Evolutionary conservation across 35 echinoderm and acorn worm species (phyloP).

Genomic region (Nesometra sesokonis): DNA sequence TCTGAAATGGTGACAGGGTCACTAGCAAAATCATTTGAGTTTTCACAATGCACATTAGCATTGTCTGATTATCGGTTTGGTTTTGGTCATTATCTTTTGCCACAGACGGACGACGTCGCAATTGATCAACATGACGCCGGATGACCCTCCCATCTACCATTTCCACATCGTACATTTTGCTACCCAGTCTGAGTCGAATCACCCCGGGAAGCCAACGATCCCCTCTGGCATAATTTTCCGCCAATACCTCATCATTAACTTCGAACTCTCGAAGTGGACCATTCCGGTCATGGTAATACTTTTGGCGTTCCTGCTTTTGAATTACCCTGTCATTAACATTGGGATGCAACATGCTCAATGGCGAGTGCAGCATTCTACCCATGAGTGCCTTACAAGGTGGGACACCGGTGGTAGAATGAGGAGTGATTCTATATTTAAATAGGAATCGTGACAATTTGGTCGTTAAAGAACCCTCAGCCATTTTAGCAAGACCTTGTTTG

Average conservation of each 20-base stretch:
- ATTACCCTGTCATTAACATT: background rate
- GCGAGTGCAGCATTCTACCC: background rate
- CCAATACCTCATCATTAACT: slow-evolving; percentile 12
- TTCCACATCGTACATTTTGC: background rate
- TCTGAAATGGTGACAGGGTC: background rate
- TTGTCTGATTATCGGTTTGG: background rate
- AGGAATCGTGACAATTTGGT: slow-evolving; percentile 54
- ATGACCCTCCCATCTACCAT: slow-evolving; percentile 9
- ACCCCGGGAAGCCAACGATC: slow-evolving; percentile 9
- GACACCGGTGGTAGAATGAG: slow-evolving; percentile 38
- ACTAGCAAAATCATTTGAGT: background rate
- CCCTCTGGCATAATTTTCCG: slow-evolving; percentile 18
- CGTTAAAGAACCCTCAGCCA: slow-evolving; percentile 24
- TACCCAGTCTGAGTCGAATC: background rate
- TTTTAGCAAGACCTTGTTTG: slow-evolving; percentile 16
- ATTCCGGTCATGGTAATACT: slow-evolving; percentile 21
- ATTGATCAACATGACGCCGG: slow-evolving; percentile 16
- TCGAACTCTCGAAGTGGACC: background rate
- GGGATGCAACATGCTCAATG: slow-evolving; percentile 23
- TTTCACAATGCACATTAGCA: background rate
- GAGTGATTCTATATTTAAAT: slow-evolving; percentile 42
- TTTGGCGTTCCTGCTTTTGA: slow-evolving; percentile 17
- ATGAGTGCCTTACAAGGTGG: slow-evolving; percentile 25
- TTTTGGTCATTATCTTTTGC: background rate
- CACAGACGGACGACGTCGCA: background rate